Evolutionary conservation across 1,140 invertebrate genomes (phyloP).

Genomic region (Brachionus calyciflorus): DNA sequence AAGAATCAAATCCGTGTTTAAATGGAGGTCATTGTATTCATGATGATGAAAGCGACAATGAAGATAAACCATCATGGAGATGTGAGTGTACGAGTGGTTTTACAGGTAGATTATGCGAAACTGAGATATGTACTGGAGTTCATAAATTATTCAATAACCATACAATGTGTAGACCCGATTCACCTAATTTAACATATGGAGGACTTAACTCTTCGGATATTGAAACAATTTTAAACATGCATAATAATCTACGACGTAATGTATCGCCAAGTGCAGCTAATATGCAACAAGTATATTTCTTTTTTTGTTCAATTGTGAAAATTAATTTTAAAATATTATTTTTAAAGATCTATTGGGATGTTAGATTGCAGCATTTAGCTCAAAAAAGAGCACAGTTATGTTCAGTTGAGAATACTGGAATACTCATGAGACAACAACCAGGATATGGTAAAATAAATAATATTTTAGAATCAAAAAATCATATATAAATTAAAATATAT

Average conservation of each 20-base stretch:
- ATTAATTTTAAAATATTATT: neutral
- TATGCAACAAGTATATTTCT: conserved; percentile 19
- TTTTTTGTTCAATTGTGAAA: neutral
- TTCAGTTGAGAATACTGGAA: conserved; percentile 32
- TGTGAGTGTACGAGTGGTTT: conserved; percentile 11
- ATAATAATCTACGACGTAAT: conserved; percentile 25
- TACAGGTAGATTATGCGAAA: conserved; percentile 36
- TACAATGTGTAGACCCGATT: conserved; percentile 31
- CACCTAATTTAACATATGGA: conserved; percentile 12
- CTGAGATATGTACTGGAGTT: conserved; percentile 24
- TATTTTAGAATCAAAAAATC: neutral
- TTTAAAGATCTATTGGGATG: conserved; percentile 46
- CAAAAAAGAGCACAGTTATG: conserved; percentile 40
- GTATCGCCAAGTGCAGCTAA: conserved; percentile 29
- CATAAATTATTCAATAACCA: conserved; percentile 36
- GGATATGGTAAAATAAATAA: neutral
- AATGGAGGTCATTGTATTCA: conserved; percentile 35
- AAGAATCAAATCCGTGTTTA: conserved; percentile 34
- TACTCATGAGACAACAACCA: conserved; percentile 39
- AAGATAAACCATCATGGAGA: conserved; percentile 8
- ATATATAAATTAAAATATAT: neutral
- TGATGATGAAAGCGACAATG: neutral
- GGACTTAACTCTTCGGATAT: conserved; percentile 21
- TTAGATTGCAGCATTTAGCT: conserved; percentile 20
- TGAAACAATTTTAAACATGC: conserved; percentile 18